Conservation (phyloP, 2,113 vertebrate genomes). For the Globicephala melas region DNA sequence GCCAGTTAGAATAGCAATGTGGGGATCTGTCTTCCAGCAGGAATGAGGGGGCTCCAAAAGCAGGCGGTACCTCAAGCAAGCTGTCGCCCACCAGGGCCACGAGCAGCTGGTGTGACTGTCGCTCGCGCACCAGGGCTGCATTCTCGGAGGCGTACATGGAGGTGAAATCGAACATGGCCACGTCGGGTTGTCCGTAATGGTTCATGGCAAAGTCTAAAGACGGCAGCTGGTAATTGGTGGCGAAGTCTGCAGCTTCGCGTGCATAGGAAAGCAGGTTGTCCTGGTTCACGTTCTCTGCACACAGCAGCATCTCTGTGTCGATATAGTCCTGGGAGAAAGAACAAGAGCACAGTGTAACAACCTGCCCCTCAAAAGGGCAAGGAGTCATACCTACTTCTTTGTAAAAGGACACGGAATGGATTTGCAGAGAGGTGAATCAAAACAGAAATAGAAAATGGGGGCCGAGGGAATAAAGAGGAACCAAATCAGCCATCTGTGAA, state of each 20-base stretch:
- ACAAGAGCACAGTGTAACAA: rapidly evolving
- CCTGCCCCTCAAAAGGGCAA: not conserved
- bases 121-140: conserved; percentile 91
- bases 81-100: conserved; percentile 97
- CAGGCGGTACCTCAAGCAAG: conserved; percentile 91
- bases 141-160: conserved; percentile 98
- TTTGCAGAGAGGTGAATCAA: not conserved
- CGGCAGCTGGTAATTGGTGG: conserved; percentile 96
- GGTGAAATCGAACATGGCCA: conserved; percentile 99
- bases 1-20: not conserved
- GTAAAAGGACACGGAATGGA: not conserved
- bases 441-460: not conserved
- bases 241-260: conserved; percentile 96
- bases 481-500: not conserved
- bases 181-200: conserved; percentile 94
- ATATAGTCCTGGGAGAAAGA: conserved; percentile 87
- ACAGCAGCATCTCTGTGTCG: conserved; percentile 92
- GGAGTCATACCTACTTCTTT: not conserved
- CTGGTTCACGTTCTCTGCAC: conserved; percentile 93
- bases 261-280: conserved; percentile 93
- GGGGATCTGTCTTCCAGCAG: not conserved
- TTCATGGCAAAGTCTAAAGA: conserved; percentile 95
- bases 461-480: not conserved
- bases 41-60: rapidly evolving
- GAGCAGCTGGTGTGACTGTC: conserved; percentile 91